Conservation (phyloP, 1,140 invertebrate genomes). For the Heliconius melpomene region DNA sequence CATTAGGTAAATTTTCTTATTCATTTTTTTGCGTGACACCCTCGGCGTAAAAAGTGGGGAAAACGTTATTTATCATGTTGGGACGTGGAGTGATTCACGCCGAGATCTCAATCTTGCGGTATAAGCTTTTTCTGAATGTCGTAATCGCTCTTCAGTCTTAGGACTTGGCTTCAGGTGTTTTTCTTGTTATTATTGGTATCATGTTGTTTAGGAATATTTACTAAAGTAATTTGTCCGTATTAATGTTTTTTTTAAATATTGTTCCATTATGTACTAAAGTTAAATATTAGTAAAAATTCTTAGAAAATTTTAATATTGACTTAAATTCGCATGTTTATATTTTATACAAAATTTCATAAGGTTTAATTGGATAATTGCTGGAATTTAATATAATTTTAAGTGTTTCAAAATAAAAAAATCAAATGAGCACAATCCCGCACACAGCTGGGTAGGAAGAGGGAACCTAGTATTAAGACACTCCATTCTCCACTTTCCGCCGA, state of each 20-base stretch:
- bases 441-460: no score
- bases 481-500: no score
- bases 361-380: no score
- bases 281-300: no score
- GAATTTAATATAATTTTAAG: no score
- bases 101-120: slow-evolving; percentile 70
- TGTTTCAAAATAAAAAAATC: no score
- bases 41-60: slow-evolving; percentile 69
- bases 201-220: not conserved
- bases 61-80: slow-evolving; percentile 74
- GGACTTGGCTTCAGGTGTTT: slow-evolving; percentile 22
- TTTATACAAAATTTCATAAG: no score
- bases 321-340: no score
- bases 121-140: slow-evolving; percentile 53
- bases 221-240: not conserved
- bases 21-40: slow-evolving; percentile 80
- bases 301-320: no score
- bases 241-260: not conserved
- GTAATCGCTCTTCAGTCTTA: slow-evolving; percentile 46
- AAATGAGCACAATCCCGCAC: no score
- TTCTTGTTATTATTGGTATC: not conserved
- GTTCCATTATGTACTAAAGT: no score
- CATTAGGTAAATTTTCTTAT: slow-evolving; percentile 80
- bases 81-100: slow-evolving; percentile 47
- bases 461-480: no score